These are phyloP conservation scores for Choreutis nemorana DNA, from an alignment of 2,888 invertebrate genomes.

Conservation along the genomic window DNA sequence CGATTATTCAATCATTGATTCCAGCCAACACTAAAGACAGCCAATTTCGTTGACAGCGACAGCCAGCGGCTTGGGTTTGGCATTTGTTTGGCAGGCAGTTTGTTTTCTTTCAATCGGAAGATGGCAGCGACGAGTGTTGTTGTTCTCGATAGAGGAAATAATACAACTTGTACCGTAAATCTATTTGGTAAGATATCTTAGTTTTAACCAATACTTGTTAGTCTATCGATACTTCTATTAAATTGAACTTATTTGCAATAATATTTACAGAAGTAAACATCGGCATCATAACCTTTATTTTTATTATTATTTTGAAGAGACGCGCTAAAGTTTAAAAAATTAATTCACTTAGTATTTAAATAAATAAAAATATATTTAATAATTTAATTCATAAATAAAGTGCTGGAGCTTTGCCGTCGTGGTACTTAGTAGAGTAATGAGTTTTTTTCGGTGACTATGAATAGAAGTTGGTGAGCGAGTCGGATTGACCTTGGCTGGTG, in stretches of 20 bases:
- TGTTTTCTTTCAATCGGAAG: slow-evolving; percentile 62
- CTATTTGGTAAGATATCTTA: slow-evolving; percentile 82
- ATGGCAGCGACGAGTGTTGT: slow-evolving; percentile 93
- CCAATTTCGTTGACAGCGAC: no score
- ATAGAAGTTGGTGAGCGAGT: slow-evolving; percentile 58
- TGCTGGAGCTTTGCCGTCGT: slow-evolving; percentile 6
- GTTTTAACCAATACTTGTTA: slow-evolving; percentile 10
- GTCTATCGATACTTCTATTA: no score
- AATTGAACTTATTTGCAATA: no score
- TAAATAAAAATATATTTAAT: background rate
- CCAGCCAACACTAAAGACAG: slow-evolving; percentile 7
- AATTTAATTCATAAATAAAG: background rate
- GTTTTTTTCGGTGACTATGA: slow-evolving; percentile 54
- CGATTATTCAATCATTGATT: background rate
- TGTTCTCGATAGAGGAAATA: slow-evolving; percentile 93
- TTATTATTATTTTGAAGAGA: slow-evolving; percentile 32
- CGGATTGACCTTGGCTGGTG: slow-evolving; percentile 61
- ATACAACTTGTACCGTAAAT: slow-evolving; percentile 96
- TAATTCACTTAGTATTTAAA: background rate
- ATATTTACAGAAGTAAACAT: slow-evolving; percentile 5
- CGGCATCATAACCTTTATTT: slow-evolving; percentile 40
- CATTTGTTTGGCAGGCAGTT: slow-evolving; percentile 47
- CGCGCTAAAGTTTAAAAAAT: slow-evolving; percentile 54
- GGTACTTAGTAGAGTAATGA: slow-evolving; percentile 36
- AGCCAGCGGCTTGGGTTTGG: slow-evolving; percentile 12